Base-by-base conservation (phyloP, 2,888 invertebrate genomes). In the Yponomeuta sedellus region DNA sequence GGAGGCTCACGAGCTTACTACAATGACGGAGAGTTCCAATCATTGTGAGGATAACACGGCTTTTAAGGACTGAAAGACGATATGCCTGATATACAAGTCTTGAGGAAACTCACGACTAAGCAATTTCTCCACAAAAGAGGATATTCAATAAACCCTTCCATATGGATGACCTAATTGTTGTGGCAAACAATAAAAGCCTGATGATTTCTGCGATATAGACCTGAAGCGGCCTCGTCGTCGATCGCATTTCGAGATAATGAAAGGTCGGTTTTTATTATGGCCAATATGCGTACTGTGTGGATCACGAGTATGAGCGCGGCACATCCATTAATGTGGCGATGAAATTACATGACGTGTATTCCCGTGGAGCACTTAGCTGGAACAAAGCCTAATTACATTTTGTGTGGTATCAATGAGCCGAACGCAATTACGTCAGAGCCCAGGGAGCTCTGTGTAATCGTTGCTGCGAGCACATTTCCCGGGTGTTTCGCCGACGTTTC, bases 301-400 rank as follows among this genome's bases (percentile, higher is more conserved):
- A 65, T 65, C 65, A 65, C 65, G 65, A 65, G 39, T 64, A 57
- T 59, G 65, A 52, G 65, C 22, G 20, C 10, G 44, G 39, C 44
- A 28, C 61, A 25, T 58, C 66, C 77, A 76, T 80, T 80, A 80
- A 82, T 82, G 76, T 79, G 69, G 73, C 78, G 81, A 81, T 80
- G 77, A 81, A 83, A 83, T 81, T 81, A 75, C 79, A 79, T 77
- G 83, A 81, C 80, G 78, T 76, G 76, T 76, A 81, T 79, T 76
- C 75, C 76, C 74, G 76, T 71, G 76, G 75, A 74, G 79, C 76
- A 80, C 81, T 83, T 78, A 80, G 78, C 79, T 83, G 81, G 84
- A 86, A 85, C 83, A 85, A 85, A 85, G 82, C 79, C 85, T 87
- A 87, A 88, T 87, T 87, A 86, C 83, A 84, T 83, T 87, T 86